Base-by-base conservation (phyloP, 2,113 vertebrate genomes). In the Microcebus griseorufus region DNA sequence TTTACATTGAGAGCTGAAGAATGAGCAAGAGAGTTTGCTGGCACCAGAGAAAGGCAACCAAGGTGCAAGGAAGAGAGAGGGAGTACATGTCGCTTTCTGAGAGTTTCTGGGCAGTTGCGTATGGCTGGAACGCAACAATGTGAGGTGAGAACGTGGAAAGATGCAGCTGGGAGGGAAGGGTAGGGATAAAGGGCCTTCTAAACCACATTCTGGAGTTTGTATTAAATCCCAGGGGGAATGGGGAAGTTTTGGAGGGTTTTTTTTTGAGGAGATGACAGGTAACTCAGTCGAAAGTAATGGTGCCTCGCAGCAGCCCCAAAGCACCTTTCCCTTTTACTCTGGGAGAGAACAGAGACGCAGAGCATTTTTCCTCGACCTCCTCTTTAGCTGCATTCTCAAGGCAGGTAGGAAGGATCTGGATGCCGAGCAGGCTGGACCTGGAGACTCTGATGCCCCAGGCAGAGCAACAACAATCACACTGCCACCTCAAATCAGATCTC, bases 311-410 rank as follows among this genome's bases (percentile, higher is more conserved):
- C 13, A 18, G 32, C 13, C 1, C 27, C 5, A 48, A 65, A 9
- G 72, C 1, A 9, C 27, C 37, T 83, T 62, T 27, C 7, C 0
- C 17, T 53, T 79, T 64, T 1, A 0, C 32, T 83, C 62, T n/a
- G 12, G 91, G 73, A 45, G 37, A n/a, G 58, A 60, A 29, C 6
- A 51, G 39, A 65, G 7, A 42, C 1, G 6, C 6, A 25, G 65
- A 20, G 42, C 0, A 2, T 4, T 4, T 37, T 70, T 22, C 55
- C 25, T 62, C 0, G 0, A 20, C 14, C 3, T 67, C 18, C 32
- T 37, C 62, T 51, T 58, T 32, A n/a, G 25, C 9, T 0, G 14
- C 22, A 7, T 25, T 37, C 42, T 62, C n/a, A 3, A 3, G n/a
- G 39, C 1, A 16, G n/a, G 32, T 37, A n/a, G 76, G 20, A 39